phyloP scores from a whole-genome alignment of 2,888 invertebrate genomes.

The Maniola hyperantus region DNA sequence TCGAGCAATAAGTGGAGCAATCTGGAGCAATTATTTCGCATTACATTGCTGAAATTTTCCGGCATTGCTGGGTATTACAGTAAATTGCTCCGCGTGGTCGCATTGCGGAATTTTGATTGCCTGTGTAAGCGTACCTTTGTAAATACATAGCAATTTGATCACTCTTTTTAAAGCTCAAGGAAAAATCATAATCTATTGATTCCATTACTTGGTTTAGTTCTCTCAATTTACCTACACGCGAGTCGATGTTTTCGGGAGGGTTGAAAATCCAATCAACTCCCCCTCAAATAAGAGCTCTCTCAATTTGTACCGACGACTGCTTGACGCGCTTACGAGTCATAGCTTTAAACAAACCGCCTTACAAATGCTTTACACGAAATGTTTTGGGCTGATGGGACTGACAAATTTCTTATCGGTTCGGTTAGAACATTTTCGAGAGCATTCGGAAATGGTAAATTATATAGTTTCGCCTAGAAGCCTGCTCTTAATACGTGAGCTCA shows the following conservation, averaged over 20 bases:
- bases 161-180: too few species aligned
- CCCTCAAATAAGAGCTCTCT: conserved; percentile 42
- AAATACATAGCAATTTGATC: too few species aligned
- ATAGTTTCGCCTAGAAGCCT: neutral
- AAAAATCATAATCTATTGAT: conserved; percentile 3
- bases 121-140: too few species aligned
- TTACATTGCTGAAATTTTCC: too few species aligned
- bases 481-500: too few species aligned
- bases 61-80: too few species aligned
- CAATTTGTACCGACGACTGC: conserved; percentile 39
- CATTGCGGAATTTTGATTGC: too few species aligned
- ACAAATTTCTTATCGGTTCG: conserved; percentile 4
- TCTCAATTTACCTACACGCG: conserved; percentile 11
- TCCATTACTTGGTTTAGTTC: conserved; percentile 21
- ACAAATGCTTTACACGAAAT: conserved; percentile 8
- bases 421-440: neutral
- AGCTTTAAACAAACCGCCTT: conserved; percentile 23
- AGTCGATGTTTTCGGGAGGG: conserved; percentile 27
- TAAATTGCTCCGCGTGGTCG: too few species aligned
- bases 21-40: too few species aligned
- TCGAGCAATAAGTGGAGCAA: too few species aligned
- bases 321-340: conserved; percentile 30
- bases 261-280: conserved; percentile 53
- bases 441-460: neutral
- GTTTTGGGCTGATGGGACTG: conserved; percentile 2